Evolutionary conservation across 2,888 invertebrate genomes (phyloP).

Genomic region (Eurois occulta): DNA sequence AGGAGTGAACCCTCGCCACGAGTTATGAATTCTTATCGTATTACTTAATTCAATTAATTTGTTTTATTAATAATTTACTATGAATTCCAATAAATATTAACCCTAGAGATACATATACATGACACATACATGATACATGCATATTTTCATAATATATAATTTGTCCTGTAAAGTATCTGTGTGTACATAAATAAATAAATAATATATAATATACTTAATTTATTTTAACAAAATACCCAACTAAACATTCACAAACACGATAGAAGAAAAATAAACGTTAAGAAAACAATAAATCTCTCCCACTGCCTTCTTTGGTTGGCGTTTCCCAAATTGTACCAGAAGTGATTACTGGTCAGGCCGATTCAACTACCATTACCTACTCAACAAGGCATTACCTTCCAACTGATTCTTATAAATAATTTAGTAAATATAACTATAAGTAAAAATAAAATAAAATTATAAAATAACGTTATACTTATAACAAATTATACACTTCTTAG

Average conservation of each 20-base stretch:
- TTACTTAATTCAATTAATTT: background rate
- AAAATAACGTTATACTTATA: conserved; percentile 38
- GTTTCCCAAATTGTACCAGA: background rate
- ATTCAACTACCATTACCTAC: background rate
- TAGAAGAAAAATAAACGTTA: background rate
- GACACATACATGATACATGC: too few relatives aligned
- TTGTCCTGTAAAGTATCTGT: too few relatives aligned
- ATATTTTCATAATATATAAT: conserved; percentile 18
- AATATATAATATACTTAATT: too few relatives aligned
- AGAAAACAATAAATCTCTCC: background rate
- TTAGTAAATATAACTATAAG: background rate
- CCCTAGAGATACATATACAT: too few relatives aligned
- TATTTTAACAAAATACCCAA: conserved; percentile 7
- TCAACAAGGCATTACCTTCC: background rate
- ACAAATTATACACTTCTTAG: conserved; percentile 15
- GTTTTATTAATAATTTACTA: conserved; percentile 18
- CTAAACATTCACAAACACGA: background rate
- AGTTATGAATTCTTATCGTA: conserved; percentile 26
- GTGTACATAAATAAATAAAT: too few relatives aligned
- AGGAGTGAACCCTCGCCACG: background rate
- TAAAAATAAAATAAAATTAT: conserved; percentile 2
- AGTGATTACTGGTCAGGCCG: background rate
- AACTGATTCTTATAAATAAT: conserved; percentile 5
- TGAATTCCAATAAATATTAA: conserved; percentile 43
- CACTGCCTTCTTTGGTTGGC: background rate